Evolutionary conservation across 2,888 invertebrate genomes (phyloP), one percentile per base, ranked within the genome.

Genomic region (Latheticus oryzae): DNA sequence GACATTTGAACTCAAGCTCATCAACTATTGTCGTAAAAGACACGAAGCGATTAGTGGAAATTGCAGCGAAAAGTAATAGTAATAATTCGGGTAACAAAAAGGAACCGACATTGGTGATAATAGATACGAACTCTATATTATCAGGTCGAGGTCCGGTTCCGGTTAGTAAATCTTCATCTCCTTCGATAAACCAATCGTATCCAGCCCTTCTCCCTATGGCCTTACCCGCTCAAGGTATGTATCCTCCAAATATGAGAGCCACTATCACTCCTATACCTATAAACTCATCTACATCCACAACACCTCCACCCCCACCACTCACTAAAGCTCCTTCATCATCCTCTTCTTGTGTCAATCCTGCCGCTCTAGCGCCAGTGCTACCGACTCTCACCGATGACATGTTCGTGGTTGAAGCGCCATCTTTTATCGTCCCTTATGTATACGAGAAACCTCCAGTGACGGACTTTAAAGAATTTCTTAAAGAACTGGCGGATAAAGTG

Each of bases 371-470:
- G 24, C 85, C 85, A 21, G 86, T 93, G 61, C 77, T 95, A 66
- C 93, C 93, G 0, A 90, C 91, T 3, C 78, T 95, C 13, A 93
- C 93, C 11, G 94, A 95, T 75, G 93, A 95, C 69, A 94, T 94
- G 90, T 94, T 90, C 76, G 93, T 95, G 5, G 89, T 95, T 5
- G 94, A 95, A 78, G 94, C 94, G 16, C 94, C 95, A 3, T 94
- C 93, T 12, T 94, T 95, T 74, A 93, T 95, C 73, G 94, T 95
- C 66, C 95, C 95, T 35, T 95, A 95, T 76, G 92, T 95, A 12
- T 94, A 94, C 78, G 94, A 95, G 76, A 94, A 94, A 75, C 92
- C 93, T 5, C 92, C 94, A 1, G 77, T 88, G 2, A 87, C 89
- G 69, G 88, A 89, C 53, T 84, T 94, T 61, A 88, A 87, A 73